A percentile compares a stretch with the other conserved stretches of the same genome.
Conservation (phyloP, 2,797 vertebrate genomes). For the Falco concolor region DNA sequence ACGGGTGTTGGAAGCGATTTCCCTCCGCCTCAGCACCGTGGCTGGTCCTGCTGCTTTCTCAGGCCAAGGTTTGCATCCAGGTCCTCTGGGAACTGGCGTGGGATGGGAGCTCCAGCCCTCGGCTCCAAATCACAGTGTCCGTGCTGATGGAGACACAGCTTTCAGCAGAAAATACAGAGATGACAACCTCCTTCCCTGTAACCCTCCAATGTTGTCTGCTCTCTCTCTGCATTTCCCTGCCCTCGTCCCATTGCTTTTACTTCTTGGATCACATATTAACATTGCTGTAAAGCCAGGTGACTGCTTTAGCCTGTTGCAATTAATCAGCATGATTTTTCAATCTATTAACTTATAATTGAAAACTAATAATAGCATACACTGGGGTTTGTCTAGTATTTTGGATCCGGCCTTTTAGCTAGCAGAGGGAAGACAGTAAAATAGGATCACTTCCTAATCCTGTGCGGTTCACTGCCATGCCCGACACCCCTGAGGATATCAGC, state of each 20-base stretch:
- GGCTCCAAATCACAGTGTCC: background rate
- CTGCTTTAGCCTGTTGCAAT: background rate
- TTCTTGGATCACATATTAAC: background rate
- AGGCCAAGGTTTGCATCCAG: background rate
- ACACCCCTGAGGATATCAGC: background rate
- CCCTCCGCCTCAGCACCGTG: background rate
- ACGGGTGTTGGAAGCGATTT: accelerated
- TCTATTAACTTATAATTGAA: background rate
- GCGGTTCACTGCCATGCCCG: background rate
- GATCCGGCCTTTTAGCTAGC: background rate
- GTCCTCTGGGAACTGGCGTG: background rate
- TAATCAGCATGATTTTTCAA: background rate
- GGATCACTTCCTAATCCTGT: background rate
- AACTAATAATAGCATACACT: background rate
- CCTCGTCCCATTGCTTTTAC: background rate
- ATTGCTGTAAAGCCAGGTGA: background rate
- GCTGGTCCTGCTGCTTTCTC: background rate
- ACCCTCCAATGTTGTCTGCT: background rate
- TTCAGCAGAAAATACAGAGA: background rate
- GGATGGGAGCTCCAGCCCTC: background rate
- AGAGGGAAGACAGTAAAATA: background rate
- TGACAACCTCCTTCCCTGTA: background rate
- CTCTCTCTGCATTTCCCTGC: background rate
- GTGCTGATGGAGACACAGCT: accelerated
- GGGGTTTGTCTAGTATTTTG: background rate